Percentiles rank a stretch among this genome's conserved stretches.
phyloP scores from a whole-genome alignment of 1,140 invertebrate species.

The Cheumatopsyche charites region DNA sequence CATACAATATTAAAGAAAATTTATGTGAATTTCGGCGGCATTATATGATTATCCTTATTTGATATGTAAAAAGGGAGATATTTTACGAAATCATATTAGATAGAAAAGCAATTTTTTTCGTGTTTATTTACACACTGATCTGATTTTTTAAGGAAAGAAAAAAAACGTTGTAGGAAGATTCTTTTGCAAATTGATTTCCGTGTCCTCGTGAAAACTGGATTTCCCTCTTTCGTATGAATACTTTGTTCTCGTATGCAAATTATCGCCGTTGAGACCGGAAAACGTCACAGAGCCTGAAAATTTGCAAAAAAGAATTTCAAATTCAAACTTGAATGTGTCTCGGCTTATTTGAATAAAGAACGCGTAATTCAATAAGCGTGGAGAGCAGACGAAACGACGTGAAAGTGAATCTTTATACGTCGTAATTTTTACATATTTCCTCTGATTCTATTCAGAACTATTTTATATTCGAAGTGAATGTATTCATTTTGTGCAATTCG shows the following conservation, averaged over 20 bases:
- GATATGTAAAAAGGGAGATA: not conserved
- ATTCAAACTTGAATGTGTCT: constrained; percentile 14
- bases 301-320: constrained; percentile 15
- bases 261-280: not conserved
- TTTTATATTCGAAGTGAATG: too few species aligned
- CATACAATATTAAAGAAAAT: too few species aligned
- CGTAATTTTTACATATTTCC: too few species aligned
- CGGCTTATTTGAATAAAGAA: constrained; percentile 11
- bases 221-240: constrained; percentile 7
- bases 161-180: not conserved
- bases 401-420: too few species aligned
- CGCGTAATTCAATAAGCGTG: constrained; percentile 3
- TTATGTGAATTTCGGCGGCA: too few species aligned
- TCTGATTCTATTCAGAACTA: too few species aligned
- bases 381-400: too few species aligned
- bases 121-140: not conserved
- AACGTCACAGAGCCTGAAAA: constrained; percentile 2
- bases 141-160: not conserved
- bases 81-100: not conserved
- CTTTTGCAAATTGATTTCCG: constrained; percentile 18
- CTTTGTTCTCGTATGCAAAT: constrained; percentile 24
- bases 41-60: not conserved
- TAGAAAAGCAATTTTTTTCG: not conserved
- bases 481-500: too few species aligned
- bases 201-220: constrained; percentile 7